Conservation (phyloP, 1,140 invertebrate genomes). For the Drosophila lacteicornis region DNA sequence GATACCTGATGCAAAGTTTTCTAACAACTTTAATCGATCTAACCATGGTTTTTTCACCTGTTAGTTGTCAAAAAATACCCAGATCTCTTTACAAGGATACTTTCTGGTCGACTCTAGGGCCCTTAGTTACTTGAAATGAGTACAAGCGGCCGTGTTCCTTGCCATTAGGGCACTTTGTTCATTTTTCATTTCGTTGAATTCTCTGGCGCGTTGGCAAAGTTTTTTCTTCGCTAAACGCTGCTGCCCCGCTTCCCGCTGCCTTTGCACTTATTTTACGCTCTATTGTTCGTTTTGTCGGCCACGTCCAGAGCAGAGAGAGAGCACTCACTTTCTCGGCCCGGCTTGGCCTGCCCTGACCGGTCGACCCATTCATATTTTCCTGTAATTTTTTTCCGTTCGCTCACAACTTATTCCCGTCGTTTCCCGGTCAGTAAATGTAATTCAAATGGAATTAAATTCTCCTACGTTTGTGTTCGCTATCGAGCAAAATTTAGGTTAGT, state of each 20-base stretch:
- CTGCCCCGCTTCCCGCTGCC: slow-evolving; percentile 45
- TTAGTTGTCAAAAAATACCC: no score
- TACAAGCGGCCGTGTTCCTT: slow-evolving; percentile 64
- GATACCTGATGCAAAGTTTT: not conserved
- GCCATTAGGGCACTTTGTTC: slow-evolving; percentile 80
- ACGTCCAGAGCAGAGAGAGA: slow-evolving; percentile 67
- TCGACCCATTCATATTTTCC: slow-evolving; percentile 76
- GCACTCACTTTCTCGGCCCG: slow-evolving; percentile 63
- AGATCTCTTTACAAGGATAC: not conserved
- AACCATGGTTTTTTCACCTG: no score
- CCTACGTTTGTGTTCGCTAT: slow-evolving; percentile 25
- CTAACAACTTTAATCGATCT: no score
- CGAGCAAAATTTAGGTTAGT: slow-evolving; percentile 50
- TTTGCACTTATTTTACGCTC: slow-evolving; percentile 84
- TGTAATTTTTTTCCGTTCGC: slow-evolving; percentile 33
- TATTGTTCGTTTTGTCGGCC: slow-evolving; percentile 81
- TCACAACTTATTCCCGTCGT: slow-evolving; percentile 28
- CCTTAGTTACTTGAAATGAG: slow-evolving; percentile 52
- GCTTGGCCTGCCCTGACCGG: slow-evolving; percentile 30
- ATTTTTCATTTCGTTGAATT: slow-evolving; percentile 82
- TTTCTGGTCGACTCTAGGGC: not conserved
- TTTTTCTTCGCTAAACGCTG: slow-evolving; percentile 62
- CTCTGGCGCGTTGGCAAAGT: slow-evolving; percentile 72
- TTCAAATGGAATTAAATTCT: slow-evolving; percentile 83
- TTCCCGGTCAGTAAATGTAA: slow-evolving; percentile 51